Conservation (phyloP, 2,888 invertebrate species). For the Pemphredon lugubris region DNA sequence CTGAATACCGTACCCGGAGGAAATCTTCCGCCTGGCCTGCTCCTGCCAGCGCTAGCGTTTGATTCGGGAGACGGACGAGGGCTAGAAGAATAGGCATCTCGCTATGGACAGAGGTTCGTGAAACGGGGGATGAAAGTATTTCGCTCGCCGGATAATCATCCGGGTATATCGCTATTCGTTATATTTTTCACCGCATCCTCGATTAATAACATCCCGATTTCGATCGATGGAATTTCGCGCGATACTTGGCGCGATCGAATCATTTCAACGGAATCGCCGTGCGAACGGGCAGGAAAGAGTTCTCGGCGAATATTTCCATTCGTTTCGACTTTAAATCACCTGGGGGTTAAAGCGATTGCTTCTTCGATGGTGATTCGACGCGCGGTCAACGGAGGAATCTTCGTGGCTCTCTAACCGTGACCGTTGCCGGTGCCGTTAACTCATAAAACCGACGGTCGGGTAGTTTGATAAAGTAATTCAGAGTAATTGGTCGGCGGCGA, state of each 20-base stretch:
- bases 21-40: conserved; percentile 38
- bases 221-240: neutral
- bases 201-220: neutral
- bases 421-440: conserved; percentile 21
- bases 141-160: conserved; percentile 42
- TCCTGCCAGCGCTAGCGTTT: conserved; percentile 24
- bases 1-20: conserved; percentile 45
- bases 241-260: neutral
- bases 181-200: neutral
- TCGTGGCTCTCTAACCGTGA: neutral
- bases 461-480: conserved; percentile 63
- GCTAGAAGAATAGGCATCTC: conserved; percentile 31
- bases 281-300: too few species aligned
- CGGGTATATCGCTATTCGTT: conserved; percentile 10
- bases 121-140: conserved; percentile 27
- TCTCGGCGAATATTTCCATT: too few species aligned
- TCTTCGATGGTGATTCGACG: too few species aligned
- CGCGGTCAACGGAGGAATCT: neutral
- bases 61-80: conserved; percentile 37
- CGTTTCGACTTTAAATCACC: too few species aligned
- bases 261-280: too few species aligned
- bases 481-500: conserved; percentile 50
- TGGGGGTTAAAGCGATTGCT: too few species aligned
- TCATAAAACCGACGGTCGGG: conserved; percentile 45
- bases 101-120: conserved; percentile 14